A percentile compares a stretch with the other conserved stretches of the same genome.
phyloP scores from a whole-genome alignment of 2,797 vertebrate genomes.

The Taeniopygia guttata region DNA sequence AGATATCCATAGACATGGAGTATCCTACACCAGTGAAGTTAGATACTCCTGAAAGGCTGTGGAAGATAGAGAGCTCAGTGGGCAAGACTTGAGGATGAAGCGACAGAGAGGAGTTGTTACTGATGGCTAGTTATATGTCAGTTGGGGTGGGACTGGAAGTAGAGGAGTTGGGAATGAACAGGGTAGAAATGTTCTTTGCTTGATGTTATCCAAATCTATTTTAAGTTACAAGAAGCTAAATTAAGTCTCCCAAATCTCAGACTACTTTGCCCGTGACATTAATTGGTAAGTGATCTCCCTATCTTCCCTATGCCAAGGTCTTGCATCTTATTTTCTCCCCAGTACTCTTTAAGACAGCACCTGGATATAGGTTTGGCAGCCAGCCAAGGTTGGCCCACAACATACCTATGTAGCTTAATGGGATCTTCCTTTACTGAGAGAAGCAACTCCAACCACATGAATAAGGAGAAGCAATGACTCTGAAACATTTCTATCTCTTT shows the following conservation, averaged over 20 bases:
- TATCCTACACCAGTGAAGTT: background rate
- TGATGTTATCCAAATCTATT: background rate
- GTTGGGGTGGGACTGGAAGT: background rate
- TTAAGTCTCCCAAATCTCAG: background rate
- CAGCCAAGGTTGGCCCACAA: fast-evolving
- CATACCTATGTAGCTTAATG: background rate
- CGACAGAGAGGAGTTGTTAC: background rate
- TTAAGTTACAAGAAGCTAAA: background rate
- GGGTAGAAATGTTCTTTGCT: background rate
- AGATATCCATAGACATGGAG: background rate
- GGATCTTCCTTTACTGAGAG: background rate
- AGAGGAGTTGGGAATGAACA: background rate
- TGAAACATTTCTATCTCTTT: background rate
- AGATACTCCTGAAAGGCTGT: background rate
- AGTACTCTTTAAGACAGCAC: background rate
- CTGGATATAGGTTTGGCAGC: background rate
- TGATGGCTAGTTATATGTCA: background rate
- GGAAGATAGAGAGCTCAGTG: fast-evolving
- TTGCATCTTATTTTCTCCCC: background rate
- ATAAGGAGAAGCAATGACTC: background rate
- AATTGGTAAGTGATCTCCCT: background rate
- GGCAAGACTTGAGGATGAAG: background rate
- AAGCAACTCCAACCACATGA: background rate
- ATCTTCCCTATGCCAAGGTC: background rate
- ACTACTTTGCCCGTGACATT: background rate